Evolutionary conservation across 1,140 invertebrate species (phyloP).

Genomic region (Brachionus manjavacas): DNA sequence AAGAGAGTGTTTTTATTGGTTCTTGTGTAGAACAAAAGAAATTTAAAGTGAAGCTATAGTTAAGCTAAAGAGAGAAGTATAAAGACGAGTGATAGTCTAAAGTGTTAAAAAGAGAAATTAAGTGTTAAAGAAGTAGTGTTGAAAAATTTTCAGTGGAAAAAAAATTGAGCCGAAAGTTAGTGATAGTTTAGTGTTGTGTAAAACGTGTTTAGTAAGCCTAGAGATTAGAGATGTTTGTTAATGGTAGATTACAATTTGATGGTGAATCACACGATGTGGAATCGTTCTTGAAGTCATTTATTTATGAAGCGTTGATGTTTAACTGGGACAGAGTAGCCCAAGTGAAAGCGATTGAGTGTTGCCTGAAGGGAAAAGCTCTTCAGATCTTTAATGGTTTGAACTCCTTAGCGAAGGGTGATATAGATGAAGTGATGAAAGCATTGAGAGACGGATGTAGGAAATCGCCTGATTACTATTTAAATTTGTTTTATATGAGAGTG

Average conservation of each 20-base stretch:
- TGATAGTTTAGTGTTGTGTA: neutral
- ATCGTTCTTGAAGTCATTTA: neutral
- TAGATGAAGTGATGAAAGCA: neutral
- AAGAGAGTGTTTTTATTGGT: neutral
- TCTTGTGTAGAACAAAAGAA: no score
- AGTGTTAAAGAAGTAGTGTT: neutral
- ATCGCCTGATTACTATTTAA: neutral
- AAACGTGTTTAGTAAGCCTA: neutral
- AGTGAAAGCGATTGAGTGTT: constrained; percentile 6
- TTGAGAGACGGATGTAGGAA: neutral
- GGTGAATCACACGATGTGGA: neutral
- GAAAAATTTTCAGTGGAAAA: neutral
- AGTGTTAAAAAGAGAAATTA: neutral
- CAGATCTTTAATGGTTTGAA: neutral
- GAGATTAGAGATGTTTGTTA: neutral
- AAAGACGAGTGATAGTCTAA: neutral
- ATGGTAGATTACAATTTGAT: constrained; percentile 15
- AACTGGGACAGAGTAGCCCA: constrained; percentile 9
- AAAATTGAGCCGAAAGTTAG: neutral
- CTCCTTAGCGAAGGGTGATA: neutral
- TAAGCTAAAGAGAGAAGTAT: neutral
- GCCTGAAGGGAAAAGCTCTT: neutral
- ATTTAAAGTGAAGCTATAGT: neutral
- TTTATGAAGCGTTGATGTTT: neutral
- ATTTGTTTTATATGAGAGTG: neutral